A percentile compares a stretch with the other conserved stretches of the same genome.
phyloP scores from a whole-genome alignment of 1,140 invertebrate species.

The Drosophila melanica region DNA sequence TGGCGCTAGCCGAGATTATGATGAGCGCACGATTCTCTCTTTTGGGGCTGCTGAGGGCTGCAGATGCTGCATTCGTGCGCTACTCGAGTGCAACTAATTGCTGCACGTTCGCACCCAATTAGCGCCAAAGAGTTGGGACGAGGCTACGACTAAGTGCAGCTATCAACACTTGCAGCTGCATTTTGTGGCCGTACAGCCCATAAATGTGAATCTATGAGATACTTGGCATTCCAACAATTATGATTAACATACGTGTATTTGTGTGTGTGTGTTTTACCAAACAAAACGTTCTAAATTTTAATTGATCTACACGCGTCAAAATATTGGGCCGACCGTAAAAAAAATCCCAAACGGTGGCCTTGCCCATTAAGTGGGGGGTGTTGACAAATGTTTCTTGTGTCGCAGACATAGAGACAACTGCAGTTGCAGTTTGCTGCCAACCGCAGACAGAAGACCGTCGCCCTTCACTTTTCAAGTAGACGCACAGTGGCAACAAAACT shows the following conservation, averaged over 20 bases:
- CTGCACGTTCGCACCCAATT: conserved; percentile 80
- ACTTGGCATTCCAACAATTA: conserved; percentile 40
- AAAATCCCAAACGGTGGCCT: conserved; percentile 23
- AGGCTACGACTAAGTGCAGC: conserved; percentile 66
- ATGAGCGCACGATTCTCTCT: conserved; percentile 59
- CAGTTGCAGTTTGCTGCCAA: conserved; percentile 14
- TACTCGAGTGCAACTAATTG: conserved; percentile 78
- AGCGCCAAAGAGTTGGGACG: conserved; percentile 68
- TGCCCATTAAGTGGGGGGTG: conserved; percentile 68
- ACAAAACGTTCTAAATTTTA: conserved; percentile 19
- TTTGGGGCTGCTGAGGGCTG: conserved; percentile 9
- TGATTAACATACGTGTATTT: conserved; percentile 55
- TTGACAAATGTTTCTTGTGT: conserved; percentile 81
- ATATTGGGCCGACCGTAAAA: conserved; percentile 54
- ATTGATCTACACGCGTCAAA: conserved; percentile 77
- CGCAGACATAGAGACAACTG: conserved; percentile 11
- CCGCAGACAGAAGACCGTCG: conserved; percentile 20
- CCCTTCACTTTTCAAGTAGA: conserved; percentile 31
- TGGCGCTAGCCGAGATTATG: conserved; percentile 71
- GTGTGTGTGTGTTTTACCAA: conserved; percentile 1
- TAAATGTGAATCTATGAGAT: neutral
- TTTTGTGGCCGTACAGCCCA: conserved; percentile 3
- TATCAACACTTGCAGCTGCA: conserved; percentile 72
- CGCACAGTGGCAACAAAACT: conserved; percentile 11
- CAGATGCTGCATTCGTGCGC: conserved; percentile 56